Evolutionary conservation across 2,888 invertebrate species (phyloP), one percentile per base, ranked within the genome.

Genomic region (Stictocephala bisonia): DNA sequence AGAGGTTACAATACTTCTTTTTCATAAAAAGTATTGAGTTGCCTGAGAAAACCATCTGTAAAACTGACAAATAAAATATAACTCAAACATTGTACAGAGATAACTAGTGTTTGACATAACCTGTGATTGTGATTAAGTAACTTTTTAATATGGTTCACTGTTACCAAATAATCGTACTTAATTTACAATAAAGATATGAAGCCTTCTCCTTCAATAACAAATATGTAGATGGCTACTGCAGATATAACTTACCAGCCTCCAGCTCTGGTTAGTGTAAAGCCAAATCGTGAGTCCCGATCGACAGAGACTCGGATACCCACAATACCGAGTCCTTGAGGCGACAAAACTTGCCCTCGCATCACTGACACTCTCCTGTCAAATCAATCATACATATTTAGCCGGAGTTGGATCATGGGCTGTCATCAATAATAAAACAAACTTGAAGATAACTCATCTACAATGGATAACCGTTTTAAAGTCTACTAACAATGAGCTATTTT

Each of bases 231-330:
- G n/a, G n/a, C n/a, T n/a, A n/a, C n/a, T n/a, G n/a, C n/a, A 35
- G 13, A 35, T 13, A 51, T 48, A 81, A 91, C 94, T 93, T 87
- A 96, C 96, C 96, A 96, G 89, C 96, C 96, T 79, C 95, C 95
- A 83, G 93, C 92, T 81, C 96, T 88, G 71, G 96, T 96, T 69
- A 96, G 88, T 3, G 99, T 99, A 87, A 97, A 97, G 79, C 99
- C 99, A 86, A 97, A 96, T 80, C 95, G 90, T 58, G 96, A 93
- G 85, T 97, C 96, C 77, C 91, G 90, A 86, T 96, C 95, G 81
- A 99, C 96, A 77, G 96, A 95, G 74, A 99, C 97, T 79, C 98
- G 90, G 83, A 99, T 97, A 83, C 99, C 99, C 84, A 96, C 93
- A 86, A 99, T 93, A 79, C 98, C 97, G 79, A 96, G 91, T 78